Conservation (phyloP, 2,113 vertebrate genomes). For the Etia nguti region DNA sequence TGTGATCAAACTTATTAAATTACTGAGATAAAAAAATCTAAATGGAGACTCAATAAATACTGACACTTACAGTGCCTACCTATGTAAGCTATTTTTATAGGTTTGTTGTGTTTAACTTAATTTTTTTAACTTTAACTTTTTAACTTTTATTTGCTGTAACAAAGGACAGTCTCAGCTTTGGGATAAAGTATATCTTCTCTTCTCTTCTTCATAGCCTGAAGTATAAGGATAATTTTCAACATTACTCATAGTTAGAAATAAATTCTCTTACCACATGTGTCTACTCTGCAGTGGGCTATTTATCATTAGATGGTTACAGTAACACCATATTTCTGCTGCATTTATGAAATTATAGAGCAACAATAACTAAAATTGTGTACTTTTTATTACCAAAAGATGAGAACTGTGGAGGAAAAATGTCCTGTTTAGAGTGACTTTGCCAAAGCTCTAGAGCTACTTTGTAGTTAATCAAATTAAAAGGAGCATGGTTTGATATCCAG, state of each 20-base stretch:
- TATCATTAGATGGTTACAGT: not conserved
- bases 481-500: not conserved
- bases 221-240: not conserved
- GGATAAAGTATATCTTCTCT: not conserved
- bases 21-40: not conserved
- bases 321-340: not conserved
- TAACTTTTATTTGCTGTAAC: not conserved
- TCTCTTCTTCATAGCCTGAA: not conserved
- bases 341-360: not conserved
- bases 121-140: not conserved
- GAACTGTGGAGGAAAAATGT: not conserved
- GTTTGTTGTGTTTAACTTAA: not conserved
- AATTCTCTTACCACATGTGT: not conserved
- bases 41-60: not conserved
- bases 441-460: not conserved
- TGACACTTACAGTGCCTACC: not conserved
- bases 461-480: not conserved
- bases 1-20: not conserved
- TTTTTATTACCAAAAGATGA: not conserved
- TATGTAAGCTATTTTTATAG: not conserved
- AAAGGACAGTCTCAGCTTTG: not conserved
- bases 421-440: not conserved
- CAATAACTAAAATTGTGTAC: not conserved
- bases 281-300: not conserved
- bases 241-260: not conserved